A percentile compares a stretch with the other conserved stretches of the same genome.
These are phyloP conservation scores for Sipha maydis DNA, from an alignment of 2,888 invertebrate genomes.

Conservation along the genomic window DNA sequence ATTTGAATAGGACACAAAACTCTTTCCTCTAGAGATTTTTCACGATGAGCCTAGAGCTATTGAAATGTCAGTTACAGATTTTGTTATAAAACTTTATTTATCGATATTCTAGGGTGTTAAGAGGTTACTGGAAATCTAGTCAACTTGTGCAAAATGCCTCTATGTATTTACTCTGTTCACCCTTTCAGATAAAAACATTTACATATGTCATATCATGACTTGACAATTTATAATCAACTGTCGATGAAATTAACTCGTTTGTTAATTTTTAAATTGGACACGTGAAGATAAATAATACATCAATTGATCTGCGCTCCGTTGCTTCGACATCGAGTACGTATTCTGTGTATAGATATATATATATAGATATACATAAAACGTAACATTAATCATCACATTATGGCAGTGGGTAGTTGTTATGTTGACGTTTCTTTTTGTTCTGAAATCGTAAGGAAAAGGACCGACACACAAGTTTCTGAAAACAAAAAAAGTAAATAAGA, in stretches of 20 bases:
- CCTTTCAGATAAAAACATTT: not conserved
- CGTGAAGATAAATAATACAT: not conserved
- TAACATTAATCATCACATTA: not conserved
- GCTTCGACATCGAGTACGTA: not conserved
- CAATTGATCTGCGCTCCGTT: not conserved
- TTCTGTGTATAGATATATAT: too few species aligned
- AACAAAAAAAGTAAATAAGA: not conserved
- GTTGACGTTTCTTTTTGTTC: not conserved
- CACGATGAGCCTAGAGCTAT: not conserved
- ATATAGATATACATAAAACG: too few species aligned
- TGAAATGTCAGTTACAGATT: not conserved
- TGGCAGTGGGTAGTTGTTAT: not conserved
- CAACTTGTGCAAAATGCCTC: not conserved
- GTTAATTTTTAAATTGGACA: conserved; percentile 8
- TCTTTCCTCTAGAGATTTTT: not conserved
- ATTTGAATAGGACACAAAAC: not conserved
- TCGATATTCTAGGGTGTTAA: not conserved
- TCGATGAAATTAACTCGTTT: not conserved
- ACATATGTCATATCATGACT: not conserved
- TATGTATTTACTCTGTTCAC: not conserved
- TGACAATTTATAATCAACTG: not conserved
- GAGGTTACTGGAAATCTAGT: too few species aligned
- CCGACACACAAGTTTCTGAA: not conserved
- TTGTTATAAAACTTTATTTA: not conserved
- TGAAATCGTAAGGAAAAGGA: not conserved